Percentiles rank a stretch among this genome's conserved stretches.
phyloP scores from a whole-genome alignment of 2,113 vertebrate species.

The Syrmaticus mikado region DNA sequence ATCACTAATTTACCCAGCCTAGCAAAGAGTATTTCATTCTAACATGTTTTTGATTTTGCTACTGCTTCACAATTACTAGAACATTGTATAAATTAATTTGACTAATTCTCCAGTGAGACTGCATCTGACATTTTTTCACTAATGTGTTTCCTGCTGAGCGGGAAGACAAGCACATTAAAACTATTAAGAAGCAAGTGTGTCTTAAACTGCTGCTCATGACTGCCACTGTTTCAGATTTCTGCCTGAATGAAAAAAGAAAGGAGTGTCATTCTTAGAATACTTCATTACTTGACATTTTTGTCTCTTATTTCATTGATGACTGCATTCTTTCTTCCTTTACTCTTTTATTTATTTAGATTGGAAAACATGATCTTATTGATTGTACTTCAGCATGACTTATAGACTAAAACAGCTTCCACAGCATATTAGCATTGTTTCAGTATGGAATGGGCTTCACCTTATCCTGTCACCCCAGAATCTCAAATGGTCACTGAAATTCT shows the following conservation, averaged over 20 bases:
- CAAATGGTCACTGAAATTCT: background rate
- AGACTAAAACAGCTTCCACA: background rate
- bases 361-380: background rate
- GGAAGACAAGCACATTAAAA: background rate
- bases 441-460: background rate
- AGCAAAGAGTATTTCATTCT: background rate
- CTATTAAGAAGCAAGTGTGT: background rate
- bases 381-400: background rate
- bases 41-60: background rate
- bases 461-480: background rate
- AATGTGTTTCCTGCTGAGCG: background rate
- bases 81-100: slow-evolving; percentile 1
- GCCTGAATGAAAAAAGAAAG: background rate
- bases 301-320: background rate
- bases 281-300: background rate
- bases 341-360: background rate
- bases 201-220: background rate
- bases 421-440: background rate
- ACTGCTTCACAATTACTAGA: background rate
- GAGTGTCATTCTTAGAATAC: background rate
- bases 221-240: background rate
- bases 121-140: background rate
- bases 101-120: background rate
- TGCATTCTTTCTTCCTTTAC: background rate
- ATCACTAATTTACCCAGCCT: background rate